phyloP scores from a whole-genome alignment of 2,113 vertebrate genomes.

The Tragelaphus imberbis region DNA sequence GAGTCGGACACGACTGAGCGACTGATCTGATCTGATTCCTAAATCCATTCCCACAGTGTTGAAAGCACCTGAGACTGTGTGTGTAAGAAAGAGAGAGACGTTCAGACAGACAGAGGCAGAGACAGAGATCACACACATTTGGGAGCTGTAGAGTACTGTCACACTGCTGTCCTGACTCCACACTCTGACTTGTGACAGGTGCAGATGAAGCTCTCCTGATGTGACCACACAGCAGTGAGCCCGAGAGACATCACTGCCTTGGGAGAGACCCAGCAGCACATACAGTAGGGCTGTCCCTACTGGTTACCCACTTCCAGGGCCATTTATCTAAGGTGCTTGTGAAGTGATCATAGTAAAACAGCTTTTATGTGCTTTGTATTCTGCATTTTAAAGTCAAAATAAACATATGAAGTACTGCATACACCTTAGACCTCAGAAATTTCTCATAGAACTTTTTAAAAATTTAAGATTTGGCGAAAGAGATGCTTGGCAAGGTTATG shows the following conservation, averaged over 20 bases:
- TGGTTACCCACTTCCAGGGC: no score
- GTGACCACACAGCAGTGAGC: not conserved
- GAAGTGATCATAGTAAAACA: not conserved
- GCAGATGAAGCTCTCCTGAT: not conserved
- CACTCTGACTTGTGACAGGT: not conserved
- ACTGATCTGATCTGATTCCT: no score
- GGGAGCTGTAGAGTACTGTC: not conserved
- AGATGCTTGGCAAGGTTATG: not conserved
- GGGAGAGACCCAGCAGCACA: not conserved
- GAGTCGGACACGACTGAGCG: no score
- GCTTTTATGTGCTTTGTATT: not conserved
- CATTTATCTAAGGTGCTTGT: not conserved
- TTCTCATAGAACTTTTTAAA: not conserved
- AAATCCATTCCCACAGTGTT: not conserved
- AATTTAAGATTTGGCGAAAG: not conserved
- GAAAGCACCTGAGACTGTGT: not conserved
- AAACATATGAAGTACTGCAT: not conserved
- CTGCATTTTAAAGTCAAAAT: not conserved
- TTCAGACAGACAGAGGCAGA: not conserved
- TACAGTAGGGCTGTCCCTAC: not conserved
- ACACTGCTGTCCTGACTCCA: not conserved
- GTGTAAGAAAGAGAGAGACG: not conserved
- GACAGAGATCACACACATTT: not conserved
- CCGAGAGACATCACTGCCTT: not conserved
- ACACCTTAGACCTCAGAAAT: not conserved